A percentile compares a stretch with the other conserved stretches of the same genome.
Conservation (phyloP, 2,797 vertebrate genomes). For the Brachymystax lenok region DNA sequence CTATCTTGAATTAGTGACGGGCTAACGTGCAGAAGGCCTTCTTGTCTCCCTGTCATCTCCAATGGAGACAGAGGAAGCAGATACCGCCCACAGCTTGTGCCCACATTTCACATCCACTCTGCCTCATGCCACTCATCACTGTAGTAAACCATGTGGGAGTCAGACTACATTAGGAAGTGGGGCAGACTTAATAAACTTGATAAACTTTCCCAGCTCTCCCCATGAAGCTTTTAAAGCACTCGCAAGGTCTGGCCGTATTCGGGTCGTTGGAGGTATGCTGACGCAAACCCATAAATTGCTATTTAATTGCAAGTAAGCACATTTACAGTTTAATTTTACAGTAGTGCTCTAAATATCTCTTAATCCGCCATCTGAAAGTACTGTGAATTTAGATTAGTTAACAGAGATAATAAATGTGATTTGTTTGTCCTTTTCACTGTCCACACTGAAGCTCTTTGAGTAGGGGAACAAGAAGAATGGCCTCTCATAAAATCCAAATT, state of each 20-base stretch:
- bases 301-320: conserved; percentile 45
- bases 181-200: conserved; percentile 47
- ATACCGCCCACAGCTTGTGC: conserved; percentile 13
- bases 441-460: conserved; percentile 61
- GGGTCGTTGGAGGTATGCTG: conserved; percentile 17
- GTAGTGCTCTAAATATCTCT: conserved; percentile 50
- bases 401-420: conserved; percentile 72
- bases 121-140: conserved; percentile 3
- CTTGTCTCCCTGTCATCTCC: conserved; percentile 20
- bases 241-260: too few relatives aligned
- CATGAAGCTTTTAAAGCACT: too few relatives aligned
- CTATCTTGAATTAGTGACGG: conserved; percentile 30
- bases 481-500: conserved; percentile 75
- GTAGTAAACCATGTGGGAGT: background rate
- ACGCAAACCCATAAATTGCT: conserved; percentile 53
- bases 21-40: conserved; percentile 25
- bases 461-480: conserved; percentile 65
- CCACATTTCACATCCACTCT: conserved; percentile 30
- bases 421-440: conserved; percentile 65
- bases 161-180: conserved; percentile 29
- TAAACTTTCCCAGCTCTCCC: conserved; percentile 23
- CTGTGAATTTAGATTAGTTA: conserved; percentile 29
- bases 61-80: conserved; percentile 13
- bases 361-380: conserved; percentile 17
- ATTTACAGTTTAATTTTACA: conserved; percentile 51